Evolutionary conservation across 2,113 vertebrate species (phyloP).

Genomic region (Oostethus manadensis): DNA sequence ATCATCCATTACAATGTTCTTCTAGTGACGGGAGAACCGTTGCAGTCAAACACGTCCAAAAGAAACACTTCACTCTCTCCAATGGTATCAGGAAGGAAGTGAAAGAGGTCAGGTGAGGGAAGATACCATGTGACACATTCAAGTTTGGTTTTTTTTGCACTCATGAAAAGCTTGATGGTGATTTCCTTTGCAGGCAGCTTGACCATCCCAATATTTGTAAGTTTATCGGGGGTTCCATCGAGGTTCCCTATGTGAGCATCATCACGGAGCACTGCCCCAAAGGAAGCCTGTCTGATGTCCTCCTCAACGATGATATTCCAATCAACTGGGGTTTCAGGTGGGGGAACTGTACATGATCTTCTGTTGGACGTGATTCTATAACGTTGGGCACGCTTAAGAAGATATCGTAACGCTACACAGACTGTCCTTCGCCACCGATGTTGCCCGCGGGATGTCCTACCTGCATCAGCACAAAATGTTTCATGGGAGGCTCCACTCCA

Average conservation of each 20-base stretch:
- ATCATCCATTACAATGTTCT: background rate
- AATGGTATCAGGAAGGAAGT: conserved; percentile 74
- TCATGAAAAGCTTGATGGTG: too few species aligned
- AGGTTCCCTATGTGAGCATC: conserved; percentile 67
- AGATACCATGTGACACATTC: too few species aligned
- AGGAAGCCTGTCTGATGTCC: conserved; percentile 72
- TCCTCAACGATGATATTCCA: conserved; percentile 70
- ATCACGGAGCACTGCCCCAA: conserved; percentile 76
- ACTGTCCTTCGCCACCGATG: conserved; percentile 74
- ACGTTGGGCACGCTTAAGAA: background rate
- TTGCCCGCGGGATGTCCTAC: conserved; percentile 70
- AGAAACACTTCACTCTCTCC: conserved; percentile 70
- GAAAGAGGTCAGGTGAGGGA: conserved; percentile 70
- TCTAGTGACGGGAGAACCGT: conserved; percentile 68
- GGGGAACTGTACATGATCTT: background rate
- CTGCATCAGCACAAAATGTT: conserved; percentile 73
- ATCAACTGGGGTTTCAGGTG: conserved; percentile 77
- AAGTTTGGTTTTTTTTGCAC: background rate
- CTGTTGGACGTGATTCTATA: too few species aligned
- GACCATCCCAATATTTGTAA: conserved; percentile 76
- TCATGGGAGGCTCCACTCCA: conserved; percentile 71
- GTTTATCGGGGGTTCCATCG: conserved; percentile 72
- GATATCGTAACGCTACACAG: conserved; percentile 28
- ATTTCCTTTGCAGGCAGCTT: conserved; percentile 54
- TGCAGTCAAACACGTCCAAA: conserved; percentile 70